phyloP scores from a whole-genome alignment of 2,888 invertebrate genomes.

The Melanophora roralis region DNA sequence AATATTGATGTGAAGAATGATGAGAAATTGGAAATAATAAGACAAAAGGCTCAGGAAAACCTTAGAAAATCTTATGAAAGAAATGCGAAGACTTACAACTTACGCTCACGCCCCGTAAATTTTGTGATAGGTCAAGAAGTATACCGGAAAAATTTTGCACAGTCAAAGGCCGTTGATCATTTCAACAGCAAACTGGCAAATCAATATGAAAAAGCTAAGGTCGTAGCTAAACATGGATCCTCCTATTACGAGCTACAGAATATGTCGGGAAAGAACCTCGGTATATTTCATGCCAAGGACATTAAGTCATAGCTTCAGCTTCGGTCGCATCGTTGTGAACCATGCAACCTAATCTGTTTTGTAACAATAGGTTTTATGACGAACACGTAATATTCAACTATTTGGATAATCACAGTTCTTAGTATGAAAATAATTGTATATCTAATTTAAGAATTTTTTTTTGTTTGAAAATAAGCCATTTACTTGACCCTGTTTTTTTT shows the following conservation, averaged over 20 bases:
- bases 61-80: background rate
- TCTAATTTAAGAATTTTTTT: too few relatives aligned
- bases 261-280: background rate
- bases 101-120: background rate
- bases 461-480: too few relatives aligned
- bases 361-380: too few relatives aligned
- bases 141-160: conserved; percentile 6
- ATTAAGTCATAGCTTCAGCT: background rate
- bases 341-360: background rate
- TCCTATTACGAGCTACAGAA: conserved; percentile 8
- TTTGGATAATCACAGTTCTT: too few relatives aligned
- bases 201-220: conserved; percentile 10
- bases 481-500: too few relatives aligned
- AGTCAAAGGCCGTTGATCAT: background rate
- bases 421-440: too few relatives aligned
- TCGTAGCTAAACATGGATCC: background rate
- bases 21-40: conserved; percentile 4
- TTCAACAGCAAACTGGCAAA: conserved; percentile 4
- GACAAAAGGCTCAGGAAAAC: background rate
- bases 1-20: background rate
- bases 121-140: conserved; percentile 11
- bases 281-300: background rate
- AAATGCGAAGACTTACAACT: conserved; percentile 4
- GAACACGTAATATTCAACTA: too few relatives aligned
- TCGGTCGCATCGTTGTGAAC: too few relatives aligned